Conservation (phyloP, 2,888 invertebrate species). For the Teleogryllus oceanicus region DNA sequence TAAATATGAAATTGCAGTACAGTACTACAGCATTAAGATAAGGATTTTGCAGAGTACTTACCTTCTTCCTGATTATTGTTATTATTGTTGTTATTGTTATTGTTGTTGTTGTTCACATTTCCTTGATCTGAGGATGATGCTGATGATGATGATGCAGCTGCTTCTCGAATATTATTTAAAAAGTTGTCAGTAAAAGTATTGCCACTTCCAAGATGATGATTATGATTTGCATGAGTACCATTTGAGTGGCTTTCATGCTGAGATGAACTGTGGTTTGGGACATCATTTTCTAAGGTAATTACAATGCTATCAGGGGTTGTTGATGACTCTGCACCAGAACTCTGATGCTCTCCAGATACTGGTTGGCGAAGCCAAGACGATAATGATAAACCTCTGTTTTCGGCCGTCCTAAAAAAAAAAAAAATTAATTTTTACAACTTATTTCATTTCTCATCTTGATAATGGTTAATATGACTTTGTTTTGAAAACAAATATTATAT, state of each 20-base stretch:
- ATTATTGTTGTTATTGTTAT: constrained; percentile 43
- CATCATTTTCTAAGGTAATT: constrained; percentile 43
- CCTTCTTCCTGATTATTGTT: constrained; percentile 43
- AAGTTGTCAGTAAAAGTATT: constrained; percentile 43
- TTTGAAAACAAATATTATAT: too few species aligned
- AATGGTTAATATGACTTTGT: too few species aligned
- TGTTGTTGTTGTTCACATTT: not conserved
- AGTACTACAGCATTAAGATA: not conserved
- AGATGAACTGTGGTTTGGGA: constrained; percentile 33
- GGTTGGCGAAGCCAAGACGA: constrained; percentile 27
- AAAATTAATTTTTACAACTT: not conserved
- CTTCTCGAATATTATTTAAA: constrained; percentile 43
- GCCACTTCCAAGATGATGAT: constrained; percentile 33
- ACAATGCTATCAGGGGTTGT: constrained; percentile 45
- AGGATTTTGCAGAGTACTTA: not conserved
- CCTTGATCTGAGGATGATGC: not conserved
- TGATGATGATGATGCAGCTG: constrained; percentile 38
- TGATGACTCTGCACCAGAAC: constrained; percentile 47
- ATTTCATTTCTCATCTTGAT: too few species aligned
- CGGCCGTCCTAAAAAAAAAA: constrained; percentile 49
- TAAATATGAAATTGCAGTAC: too few species aligned
- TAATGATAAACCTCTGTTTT: constrained; percentile 37
- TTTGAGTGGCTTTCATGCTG: constrained; percentile 23
- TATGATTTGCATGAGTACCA: not conserved
- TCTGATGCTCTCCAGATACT: constrained; percentile 34